Evolutionary conservation across 2,113 vertebrate species (phyloP), one percentile per base, ranked within the genome.

Genomic region (Irena cyanogastra): DNA sequence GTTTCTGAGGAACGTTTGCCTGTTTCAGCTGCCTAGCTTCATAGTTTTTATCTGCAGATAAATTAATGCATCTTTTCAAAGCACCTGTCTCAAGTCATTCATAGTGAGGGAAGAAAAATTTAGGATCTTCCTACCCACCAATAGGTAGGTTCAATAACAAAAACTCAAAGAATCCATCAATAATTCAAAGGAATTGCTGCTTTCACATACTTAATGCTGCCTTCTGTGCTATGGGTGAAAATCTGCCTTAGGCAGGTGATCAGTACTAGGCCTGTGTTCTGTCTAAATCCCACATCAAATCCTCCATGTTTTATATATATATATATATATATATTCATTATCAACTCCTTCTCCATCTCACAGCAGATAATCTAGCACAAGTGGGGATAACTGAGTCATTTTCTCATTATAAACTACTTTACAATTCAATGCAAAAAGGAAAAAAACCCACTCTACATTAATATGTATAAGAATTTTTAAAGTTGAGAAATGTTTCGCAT

Each of bases 361-460:
- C 84, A 85, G 74, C 78, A 95, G 87, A 96, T 92, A 95, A 95
- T 61, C 37, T 87, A 91, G 65, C 74, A 91, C 74, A 93, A 95
- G 39, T 84, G 77, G 70, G 77, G 56, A 94, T 93, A 95, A 95
- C 91, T 79, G 93, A 96, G 93, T 94, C 87, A 94, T 95, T 96
- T 95, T 80, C 93, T 97, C 91, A 70, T 94, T 95, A 95, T 95
- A 96, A 94, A 91, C 94, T 94, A 74, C 59, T 95, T 95, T 97
- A 93, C 79, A 95, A 96, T 95, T 97, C 95, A 97, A 77, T 83
- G 70, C 31, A 71, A 72, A 82, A 89, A 87, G 16, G 3, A 13
- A 8, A n/a, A 30, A 26, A 4, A 0, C 13, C 1, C 61, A 56
- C 6, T 13, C 45, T 74, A 47, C 47, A 94, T 96, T 93, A 92